phyloP scores from a whole-genome alignment of 1,140 invertebrate genomes.

The Probaryconus sp. region DNA sequence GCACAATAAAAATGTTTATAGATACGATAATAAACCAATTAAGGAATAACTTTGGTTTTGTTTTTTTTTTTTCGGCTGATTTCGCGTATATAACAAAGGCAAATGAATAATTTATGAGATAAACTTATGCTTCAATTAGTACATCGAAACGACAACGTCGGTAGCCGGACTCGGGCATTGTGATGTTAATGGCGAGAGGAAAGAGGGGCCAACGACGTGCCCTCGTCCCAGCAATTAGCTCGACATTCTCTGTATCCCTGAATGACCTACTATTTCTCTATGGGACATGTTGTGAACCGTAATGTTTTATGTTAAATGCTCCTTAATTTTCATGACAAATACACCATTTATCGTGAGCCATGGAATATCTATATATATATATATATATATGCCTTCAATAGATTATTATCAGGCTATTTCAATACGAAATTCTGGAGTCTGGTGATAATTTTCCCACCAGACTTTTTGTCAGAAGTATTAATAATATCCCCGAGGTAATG shows the following conservation, averaged over 20 bases:
- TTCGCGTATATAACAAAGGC: constrained; percentile 38
- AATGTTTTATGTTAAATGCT: too few species aligned
- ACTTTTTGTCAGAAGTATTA: too few species aligned
- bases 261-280: constrained; percentile 62
- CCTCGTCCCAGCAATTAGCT: constrained; percentile 64
- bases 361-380: too few species aligned
- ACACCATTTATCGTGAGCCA: too few species aligned
- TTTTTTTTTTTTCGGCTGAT: constrained; percentile 38
- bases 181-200: constrained; percentile 59
- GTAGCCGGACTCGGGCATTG: constrained; percentile 43
- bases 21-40: constrained; percentile 52
- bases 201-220: constrained; percentile 51
- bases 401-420: too few species aligned
- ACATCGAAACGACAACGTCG: constrained; percentile 54
- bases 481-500: too few species aligned
- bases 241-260: constrained; percentile 56
- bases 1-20: constrained; percentile 50
- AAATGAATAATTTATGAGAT: constrained; percentile 67
- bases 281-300: constrained; percentile 7
- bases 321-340: too few species aligned
- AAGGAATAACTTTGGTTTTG: constrained; percentile 40
- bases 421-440: too few species aligned
- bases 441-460: too few species aligned
- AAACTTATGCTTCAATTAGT: constrained; percentile 68
- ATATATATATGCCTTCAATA: too few species aligned